A percentile compares a stretch with the other conserved stretches of the same genome.
These are phyloP conservation scores for Strix aluco DNA, from an alignment of 2,113 vertebrate species.

Conservation along the genomic window DNA sequence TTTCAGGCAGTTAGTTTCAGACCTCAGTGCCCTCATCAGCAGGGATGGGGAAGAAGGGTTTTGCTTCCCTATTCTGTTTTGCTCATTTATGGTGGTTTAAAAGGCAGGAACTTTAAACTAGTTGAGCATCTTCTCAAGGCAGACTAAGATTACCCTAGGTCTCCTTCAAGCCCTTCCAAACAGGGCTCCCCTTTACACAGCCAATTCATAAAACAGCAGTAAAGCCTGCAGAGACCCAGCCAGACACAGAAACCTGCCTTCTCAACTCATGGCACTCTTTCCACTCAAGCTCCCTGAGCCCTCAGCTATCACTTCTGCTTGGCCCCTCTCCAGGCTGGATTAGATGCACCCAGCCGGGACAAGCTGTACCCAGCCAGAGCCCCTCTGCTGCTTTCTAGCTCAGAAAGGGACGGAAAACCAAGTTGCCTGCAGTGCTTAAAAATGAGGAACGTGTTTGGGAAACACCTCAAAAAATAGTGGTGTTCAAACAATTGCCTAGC, in stretches of 20 bases:
- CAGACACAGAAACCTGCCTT: not conserved
- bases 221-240: not conserved
- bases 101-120: not conserved
- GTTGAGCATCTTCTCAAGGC: not conserved
- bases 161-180: not conserved
- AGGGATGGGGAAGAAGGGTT: not conserved
- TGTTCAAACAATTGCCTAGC: not conserved
- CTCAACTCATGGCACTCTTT: not conserved
- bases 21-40: not conserved
- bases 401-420: not conserved
- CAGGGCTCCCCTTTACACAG: not conserved
- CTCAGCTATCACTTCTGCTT: not conserved
- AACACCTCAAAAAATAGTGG: not conserved
- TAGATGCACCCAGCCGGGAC: not conserved
- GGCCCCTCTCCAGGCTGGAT: conserved; percentile 9
- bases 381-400: not conserved
- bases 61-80: not conserved
- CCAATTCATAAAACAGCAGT: not conserved
- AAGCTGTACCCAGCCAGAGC: not conserved
- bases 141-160: not conserved
- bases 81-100: not conserved
- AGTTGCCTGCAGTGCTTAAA: not conserved
- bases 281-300: not conserved
- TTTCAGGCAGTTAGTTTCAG: not conserved
- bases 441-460: not conserved